phyloP scores from a whole-genome alignment of 2,797 vertebrate genomes.

The Hoplostethus atlanticus region DNA sequence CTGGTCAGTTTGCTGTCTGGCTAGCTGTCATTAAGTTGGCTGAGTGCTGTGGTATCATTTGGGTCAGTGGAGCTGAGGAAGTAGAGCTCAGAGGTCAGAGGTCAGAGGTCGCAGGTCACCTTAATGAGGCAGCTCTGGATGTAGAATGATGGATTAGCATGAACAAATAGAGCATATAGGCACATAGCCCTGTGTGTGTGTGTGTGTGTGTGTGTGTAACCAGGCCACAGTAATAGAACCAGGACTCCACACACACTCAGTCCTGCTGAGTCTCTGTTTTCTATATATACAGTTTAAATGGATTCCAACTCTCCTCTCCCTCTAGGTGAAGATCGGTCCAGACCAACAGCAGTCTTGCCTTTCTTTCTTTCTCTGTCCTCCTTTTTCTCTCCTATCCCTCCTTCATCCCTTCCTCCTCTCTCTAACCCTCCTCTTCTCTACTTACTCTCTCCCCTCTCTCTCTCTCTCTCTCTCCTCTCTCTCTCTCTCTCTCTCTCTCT shows the following conservation, averaged over 20 bases:
- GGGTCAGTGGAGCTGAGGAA: not conserved
- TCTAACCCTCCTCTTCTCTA: no score
- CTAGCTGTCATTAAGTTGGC: no score
- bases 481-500: not conserved
- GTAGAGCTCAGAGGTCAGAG: not conserved
- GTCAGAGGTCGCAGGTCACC: not conserved
- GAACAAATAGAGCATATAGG: slow-evolving; percentile 2
- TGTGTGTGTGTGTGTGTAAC: slow-evolving; percentile 20
- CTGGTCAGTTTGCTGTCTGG: not conserved
- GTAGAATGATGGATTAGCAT: slow-evolving; percentile 3
- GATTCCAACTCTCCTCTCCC: slow-evolving; percentile 16
- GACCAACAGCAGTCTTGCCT: not conserved
- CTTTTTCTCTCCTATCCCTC: not conserved
- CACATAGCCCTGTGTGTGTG: not conserved
- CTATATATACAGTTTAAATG: slow-evolving; percentile 32
- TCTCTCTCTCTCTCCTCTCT: slow-evolving; percentile 9
- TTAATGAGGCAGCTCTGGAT: not conserved
- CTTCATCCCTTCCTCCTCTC: not conserved
- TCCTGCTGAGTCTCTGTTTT: slow-evolving; percentile 39
- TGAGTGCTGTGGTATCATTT: not conserved
- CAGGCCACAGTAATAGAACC: slow-evolving; percentile 28
- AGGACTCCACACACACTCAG: slow-evolving; percentile 8
- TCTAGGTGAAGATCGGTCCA: slow-evolving; percentile 39
- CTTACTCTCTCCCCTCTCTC: no score
- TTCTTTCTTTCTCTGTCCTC: not conserved